A percentile compares a stretch with the other conserved stretches of the same genome.
These are phyloP conservation scores for Bovichtus variegatus DNA, from an alignment of 2,797 vertebrate species.

Conservation along the genomic window DNA sequence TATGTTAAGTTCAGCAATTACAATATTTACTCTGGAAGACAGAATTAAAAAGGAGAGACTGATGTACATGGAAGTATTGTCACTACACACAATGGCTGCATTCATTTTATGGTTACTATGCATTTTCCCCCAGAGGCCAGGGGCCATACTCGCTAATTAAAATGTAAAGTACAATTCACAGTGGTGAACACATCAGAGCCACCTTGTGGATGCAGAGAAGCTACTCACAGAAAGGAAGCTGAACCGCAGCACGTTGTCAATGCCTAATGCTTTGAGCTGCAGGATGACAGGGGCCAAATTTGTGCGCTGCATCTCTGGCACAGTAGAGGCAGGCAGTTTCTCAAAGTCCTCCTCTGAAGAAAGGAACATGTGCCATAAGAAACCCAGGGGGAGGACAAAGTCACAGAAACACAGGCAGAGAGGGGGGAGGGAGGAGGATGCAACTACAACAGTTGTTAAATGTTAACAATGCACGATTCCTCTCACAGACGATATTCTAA, in stretches of 20 bases:
- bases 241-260: conserved; percentile 98
- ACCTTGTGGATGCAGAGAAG: conserved; percentile 44
- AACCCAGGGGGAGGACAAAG: conserved; percentile 11
- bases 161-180: conserved; percentile 59
- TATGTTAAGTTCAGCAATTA: not conserved
- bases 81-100: conserved; percentile 27
- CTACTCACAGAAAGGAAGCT: conserved; percentile 94
- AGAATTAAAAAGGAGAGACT: conserved; percentile 4
- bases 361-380: conserved; percentile 38
- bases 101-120: conserved; percentile 38
- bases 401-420: conserved; percentile 3
- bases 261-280: conserved; percentile 97
- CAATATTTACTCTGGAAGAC: conserved; percentile 18
- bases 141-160: conserved; percentile 58
- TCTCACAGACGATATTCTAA: not conserved
- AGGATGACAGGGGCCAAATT: conserved; percentile 97
- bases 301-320: conserved; percentile 98
- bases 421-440: not conserved
- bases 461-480: not conserved
- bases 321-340: conserved; percentile 91
- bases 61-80: not conserved
- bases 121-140: conserved; percentile 14
- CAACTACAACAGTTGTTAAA: conserved; percentile 11
- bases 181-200: conserved; percentile 53
- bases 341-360: conserved; percentile 96